Percentiles rank a stretch among this genome's conserved stretches.
Evolutionary conservation across 2,113 vertebrate genomes (phyloP).

Genomic region (Anas platyrhynchos): DNA sequence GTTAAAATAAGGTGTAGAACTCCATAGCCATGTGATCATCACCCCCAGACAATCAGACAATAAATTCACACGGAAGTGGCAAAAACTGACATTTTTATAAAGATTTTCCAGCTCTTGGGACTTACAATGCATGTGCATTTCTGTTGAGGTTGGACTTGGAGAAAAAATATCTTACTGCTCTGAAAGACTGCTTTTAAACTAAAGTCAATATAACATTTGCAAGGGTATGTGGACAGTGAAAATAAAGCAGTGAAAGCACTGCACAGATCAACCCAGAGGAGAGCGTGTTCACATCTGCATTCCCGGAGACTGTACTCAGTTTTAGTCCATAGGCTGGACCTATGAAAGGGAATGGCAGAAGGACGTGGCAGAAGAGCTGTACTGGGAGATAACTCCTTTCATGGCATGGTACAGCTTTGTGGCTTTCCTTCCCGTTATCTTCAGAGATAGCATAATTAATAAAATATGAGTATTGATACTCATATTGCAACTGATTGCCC

Average conservation of each 20-base stretch:
- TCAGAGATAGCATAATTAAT: background rate
- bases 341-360: background rate
- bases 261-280: background rate
- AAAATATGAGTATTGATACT: background rate
- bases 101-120: background rate
- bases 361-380: background rate
- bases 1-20: background rate
- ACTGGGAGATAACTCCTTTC: background rate
- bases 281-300: background rate
- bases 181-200: background rate
- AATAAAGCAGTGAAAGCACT: rapidly evolving
- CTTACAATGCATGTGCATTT: rapidly evolving
- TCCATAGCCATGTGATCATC: background rate
- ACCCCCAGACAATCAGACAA: background rate
- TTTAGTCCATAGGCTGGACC: too few relatives aligned
- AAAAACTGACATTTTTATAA: background rate
- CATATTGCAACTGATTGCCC: background rate
- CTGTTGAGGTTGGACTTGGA: background rate
- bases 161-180: background rate
- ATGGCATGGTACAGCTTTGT: rapidly evolving
- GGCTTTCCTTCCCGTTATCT: background rate
- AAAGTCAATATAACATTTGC: background rate
- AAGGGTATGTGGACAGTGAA: background rate
- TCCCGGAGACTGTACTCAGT: background rate
- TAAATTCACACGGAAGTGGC: background rate